Conservation (phyloP, 2,797 vertebrate species). For the Sebastes itinus region DNA sequence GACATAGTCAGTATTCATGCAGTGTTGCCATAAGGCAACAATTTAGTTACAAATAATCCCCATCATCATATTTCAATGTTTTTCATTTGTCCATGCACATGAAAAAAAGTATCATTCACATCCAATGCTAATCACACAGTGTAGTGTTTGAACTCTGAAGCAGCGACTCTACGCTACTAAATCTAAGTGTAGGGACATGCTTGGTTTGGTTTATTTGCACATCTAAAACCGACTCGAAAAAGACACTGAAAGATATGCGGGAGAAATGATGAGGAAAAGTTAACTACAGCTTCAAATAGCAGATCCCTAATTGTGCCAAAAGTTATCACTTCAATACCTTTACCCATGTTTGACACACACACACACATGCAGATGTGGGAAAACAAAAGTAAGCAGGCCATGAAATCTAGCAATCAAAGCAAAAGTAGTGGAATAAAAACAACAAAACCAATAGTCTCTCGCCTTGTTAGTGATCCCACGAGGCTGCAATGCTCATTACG, state of each 20-base stretch:
- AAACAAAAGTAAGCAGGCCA: conserved; percentile 31
- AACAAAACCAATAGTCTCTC: neutral
- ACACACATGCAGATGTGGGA: conserved; percentile 5
- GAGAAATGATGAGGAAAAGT: neutral
- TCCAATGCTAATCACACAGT: conserved; percentile 1
- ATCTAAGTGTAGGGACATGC: neutral
- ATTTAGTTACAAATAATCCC: conserved; percentile 6
- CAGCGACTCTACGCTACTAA: neutral
- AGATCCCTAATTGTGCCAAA: neutral
- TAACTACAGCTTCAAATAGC: neutral
- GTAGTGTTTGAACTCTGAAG: neutral
- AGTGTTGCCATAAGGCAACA: conserved; percentile 4
- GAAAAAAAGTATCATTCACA: neutral
- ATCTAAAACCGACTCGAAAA: conserved; percentile 4
- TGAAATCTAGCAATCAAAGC: conserved; percentile 39
- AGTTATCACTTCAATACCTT: neutral
- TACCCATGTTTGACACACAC: neutral
- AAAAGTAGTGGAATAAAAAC: conserved; percentile 4
- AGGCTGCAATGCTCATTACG: conserved; percentile 35
- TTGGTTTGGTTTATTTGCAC: conserved; percentile 3
- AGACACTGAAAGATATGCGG: neutral
- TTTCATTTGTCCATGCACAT: neutral
- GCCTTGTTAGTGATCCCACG: conserved; percentile 27
- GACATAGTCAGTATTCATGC: conserved; percentile 17
- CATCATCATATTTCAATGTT: conserved; percentile 16